Evolutionary conservation across 2,888 invertebrate genomes (phyloP).

Genomic region (Thysanoteuthis rhombus): DNA sequence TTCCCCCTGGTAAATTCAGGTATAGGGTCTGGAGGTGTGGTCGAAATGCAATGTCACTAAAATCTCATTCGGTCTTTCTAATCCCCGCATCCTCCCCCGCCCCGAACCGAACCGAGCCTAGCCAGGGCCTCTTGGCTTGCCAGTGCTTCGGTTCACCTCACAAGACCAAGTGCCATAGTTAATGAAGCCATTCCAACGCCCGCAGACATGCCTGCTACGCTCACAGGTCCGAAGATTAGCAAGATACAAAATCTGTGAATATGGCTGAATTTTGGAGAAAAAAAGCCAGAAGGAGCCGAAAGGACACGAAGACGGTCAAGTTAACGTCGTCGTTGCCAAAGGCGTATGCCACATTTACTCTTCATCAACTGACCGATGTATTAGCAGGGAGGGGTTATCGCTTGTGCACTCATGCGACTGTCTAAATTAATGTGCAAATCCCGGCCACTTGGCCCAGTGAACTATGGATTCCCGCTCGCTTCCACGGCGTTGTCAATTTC

Average conservation of each 20-base stretch:
- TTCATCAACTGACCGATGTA: neutral
- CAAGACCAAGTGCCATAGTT: neutral
- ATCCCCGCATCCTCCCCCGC: neutral
- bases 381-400: neutral
- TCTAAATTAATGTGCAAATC: neutral
- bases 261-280: neutral
- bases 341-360: neutral
- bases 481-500: neutral
- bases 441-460: neutral
- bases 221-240: neutral
- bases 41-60: neutral
- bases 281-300: neutral
- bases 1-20: neutral
- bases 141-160: neutral
- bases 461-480: neutral
- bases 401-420: neutral
- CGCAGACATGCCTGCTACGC: neutral
- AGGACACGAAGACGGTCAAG: neutral
- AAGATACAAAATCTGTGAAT: neutral
- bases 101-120: neutral
- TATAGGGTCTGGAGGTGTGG: neutral
- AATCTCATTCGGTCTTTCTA: neutral
- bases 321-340: neutral
- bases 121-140: neutral
- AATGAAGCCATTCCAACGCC: neutral